Conservation (phyloP, 2,113 vertebrate species). For the Gila orcuttii region DNA sequence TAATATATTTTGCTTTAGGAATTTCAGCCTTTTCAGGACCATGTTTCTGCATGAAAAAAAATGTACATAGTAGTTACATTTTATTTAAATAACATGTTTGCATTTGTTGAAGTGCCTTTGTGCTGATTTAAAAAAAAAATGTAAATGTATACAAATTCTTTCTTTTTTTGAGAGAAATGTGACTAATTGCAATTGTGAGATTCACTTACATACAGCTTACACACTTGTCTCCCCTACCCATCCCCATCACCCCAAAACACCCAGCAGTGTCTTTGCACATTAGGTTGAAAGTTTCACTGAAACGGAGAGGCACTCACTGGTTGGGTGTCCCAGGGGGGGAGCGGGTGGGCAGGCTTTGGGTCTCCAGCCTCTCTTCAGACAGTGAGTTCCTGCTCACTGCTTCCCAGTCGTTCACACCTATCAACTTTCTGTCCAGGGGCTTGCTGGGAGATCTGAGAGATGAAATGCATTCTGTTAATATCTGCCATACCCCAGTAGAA, state of each 20-base stretch:
- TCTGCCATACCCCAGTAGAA: not conserved
- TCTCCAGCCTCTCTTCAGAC: conserved; percentile 95
- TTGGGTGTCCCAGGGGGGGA: conserved; percentile 96
- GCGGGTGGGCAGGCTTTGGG: conserved; percentile 94
- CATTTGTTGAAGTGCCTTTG: not conserved
- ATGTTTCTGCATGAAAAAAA: not conserved
- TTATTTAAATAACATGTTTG: not conserved
- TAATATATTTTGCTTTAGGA: not conserved
- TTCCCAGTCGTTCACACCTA: conserved; percentile 93
- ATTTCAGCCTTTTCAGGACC: not conserved
- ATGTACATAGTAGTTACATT: not conserved
- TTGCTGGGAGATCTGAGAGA: conserved; percentile 92
- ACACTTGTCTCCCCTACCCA: not conserved
- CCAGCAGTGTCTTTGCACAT: not conserved
- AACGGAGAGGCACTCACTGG: conserved; percentile 82
- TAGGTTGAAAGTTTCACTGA: not conserved
- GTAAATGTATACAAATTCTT: too few relatives aligned
- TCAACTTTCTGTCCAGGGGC: conserved; percentile 87
- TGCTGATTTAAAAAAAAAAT: not conserved
- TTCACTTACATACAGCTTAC: not conserved
- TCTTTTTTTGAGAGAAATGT: not conserved
- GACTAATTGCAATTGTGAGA: not conserved
- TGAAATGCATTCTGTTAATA: not conserved
- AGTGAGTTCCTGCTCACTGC: conserved; percentile 92
- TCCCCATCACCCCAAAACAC: not conserved